phyloP scores from a whole-genome alignment of 2,113 vertebrate species.

The Oenanthe oenanthe region DNA sequence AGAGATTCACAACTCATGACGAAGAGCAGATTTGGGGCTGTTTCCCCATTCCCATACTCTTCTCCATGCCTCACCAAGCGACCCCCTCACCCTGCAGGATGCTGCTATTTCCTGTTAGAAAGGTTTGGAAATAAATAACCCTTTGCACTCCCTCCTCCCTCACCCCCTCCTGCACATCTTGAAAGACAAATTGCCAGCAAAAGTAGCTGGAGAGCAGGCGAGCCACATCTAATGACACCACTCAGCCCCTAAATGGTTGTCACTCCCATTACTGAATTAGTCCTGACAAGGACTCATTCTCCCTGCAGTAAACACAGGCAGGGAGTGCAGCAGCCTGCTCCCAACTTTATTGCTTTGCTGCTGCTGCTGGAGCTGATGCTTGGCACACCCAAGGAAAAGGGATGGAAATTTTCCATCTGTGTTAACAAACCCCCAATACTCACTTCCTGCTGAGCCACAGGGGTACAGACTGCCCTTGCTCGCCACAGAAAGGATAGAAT shows the following conservation, averaged over 20 bases:
- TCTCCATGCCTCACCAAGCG: neutral
- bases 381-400: neutral
- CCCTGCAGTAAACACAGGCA: neutral
- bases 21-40: neutral
- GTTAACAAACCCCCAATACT: fast-evolving
- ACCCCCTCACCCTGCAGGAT: neutral
- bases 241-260: slow-evolving; percentile 56
- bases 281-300: slow-evolving; percentile 52
- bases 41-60: neutral
- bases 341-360: neutral
- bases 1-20: neutral
- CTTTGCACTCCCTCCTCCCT: neutral
- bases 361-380: neutral
- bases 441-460: neutral
- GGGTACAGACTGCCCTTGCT: neutral
- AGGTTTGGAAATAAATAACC: neutral
- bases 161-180: neutral
- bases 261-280: slow-evolving; percentile 17
- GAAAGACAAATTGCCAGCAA: neutral
- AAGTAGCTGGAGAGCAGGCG: neutral
- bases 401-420: neutral
- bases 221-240: slow-evolving; percentile 25
- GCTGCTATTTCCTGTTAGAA: neutral
- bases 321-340: neutral
- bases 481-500: neutral